A percentile compares a stretch with the other conserved stretches of the same genome.
Conservation (phyloP, 2,113 vertebrate genomes). For the Lepus americanus region DNA sequence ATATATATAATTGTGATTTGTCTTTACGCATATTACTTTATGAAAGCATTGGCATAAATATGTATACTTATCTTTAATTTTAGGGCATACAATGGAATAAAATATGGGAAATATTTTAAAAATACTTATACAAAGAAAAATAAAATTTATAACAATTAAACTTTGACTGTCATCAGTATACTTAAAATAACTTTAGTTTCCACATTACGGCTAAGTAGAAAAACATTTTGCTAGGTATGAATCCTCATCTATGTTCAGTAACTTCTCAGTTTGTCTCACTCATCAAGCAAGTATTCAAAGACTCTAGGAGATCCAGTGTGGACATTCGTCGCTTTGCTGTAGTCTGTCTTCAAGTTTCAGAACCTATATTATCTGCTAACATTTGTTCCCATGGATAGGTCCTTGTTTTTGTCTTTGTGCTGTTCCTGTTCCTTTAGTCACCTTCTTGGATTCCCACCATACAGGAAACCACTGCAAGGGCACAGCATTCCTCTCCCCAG, state of each 20-base stretch:
- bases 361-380: not conserved
- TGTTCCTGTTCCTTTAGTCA: not conserved
- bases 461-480: not conserved
- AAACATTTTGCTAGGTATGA: not conserved
- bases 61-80: not conserved
- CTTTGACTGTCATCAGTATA: not conserved
- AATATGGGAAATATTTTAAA: not conserved
- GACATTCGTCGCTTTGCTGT: not conserved
- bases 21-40: not conserved
- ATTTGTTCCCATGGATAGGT: not conserved
- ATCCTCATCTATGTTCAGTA: not conserved
- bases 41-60: constrained; percentile 6
- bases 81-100: not conserved
- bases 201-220: not conserved
- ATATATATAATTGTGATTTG: not conserved
- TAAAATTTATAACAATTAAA: constrained; percentile 9
- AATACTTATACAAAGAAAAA: not conserved
- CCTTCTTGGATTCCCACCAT: not conserved
- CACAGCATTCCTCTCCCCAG: not conserved
- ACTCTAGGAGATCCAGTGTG: not conserved
- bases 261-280: not conserved
- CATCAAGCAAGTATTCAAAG: not conserved
- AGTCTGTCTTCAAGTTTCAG: not conserved
- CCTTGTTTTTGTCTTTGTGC: not conserved
- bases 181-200: constrained; percentile 43